Base-by-base conservation (phyloP, 2,888 invertebrate species). In the Chloroclysta siterata region DNA sequence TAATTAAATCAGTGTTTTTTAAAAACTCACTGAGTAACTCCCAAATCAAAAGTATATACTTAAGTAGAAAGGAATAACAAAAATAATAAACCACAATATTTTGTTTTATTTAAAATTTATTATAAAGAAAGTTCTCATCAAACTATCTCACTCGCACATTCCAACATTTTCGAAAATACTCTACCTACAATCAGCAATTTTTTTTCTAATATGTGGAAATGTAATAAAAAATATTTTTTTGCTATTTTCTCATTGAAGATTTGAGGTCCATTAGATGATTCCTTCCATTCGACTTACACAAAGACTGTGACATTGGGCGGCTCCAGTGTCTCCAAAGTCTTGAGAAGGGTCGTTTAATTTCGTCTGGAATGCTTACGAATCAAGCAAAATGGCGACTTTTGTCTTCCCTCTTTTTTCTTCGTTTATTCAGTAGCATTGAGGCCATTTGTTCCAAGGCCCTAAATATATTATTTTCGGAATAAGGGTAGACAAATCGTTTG, bases 341-440 rank as follows among this genome's bases (percentile, higher is more conserved):
- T 56, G 50, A 66, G 47, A 60, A 58, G 44, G 60, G 63, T 63
- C 57, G 48, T 53, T n/a, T 65, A 44, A 53, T 57, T 65, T 51
- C 29, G 57, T 42, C 36, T 41, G 39, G 55, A 58, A 64, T 53
- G 53, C 53, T 60, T 53, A 60, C 15, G 28, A 42, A 53, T 60
- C 17, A 59, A 60, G 48, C 10, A 14, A 48, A 60, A 57, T 46
- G 28, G 52, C 17, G 17, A 61, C 56, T 22, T 54, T 60, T 57
- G 36, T 39, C 44, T 57, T 53, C 48, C n/a, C 56, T 29, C 50
- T 47, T 63, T 54, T 39, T 42, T 42, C 14, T 14, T 14, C 6
- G 14, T 14, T 42, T 14, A 14, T 14, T 42, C n/a, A n/a, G n/a
- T n/a, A n/a, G n/a, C n/a, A n/a, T n/a, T 39, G 11, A 11, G 36